Evolutionary conservation across 2,113 vertebrate species (phyloP).

Genomic region (Triplophysa dalaica): DNA sequence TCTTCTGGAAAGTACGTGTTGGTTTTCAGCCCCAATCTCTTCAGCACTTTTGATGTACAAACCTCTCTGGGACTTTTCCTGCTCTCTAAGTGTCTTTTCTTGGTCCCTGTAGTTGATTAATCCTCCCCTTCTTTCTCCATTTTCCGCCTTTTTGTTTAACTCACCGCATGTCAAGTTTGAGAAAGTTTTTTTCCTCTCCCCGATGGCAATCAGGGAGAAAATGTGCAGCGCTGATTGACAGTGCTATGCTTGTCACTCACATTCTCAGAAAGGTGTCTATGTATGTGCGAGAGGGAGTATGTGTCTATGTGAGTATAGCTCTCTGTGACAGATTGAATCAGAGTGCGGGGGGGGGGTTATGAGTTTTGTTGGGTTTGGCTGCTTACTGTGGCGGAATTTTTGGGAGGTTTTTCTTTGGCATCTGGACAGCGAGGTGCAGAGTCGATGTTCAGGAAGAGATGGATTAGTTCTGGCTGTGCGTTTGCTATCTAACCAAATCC

Average conservation of each 20-base stretch:
- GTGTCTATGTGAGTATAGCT: slow-evolving; percentile 31
- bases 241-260: slow-evolving; percentile 68
- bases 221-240: slow-evolving; percentile 57
- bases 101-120: slow-evolving; percentile 45
- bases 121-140: slow-evolving; percentile 48
- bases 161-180: slow-evolving; percentile 56
- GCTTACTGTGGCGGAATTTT: slow-evolving; percentile 9
- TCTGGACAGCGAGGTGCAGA: background rate
- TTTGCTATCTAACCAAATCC: background rate
- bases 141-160: slow-evolving; percentile 48
- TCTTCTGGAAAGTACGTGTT: slow-evolving; percentile 57
- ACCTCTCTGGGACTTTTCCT: slow-evolving; percentile 49
- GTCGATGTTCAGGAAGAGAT: background rate
- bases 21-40: slow-evolving; percentile 37
- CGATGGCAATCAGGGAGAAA: slow-evolving; percentile 64
- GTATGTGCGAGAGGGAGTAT: slow-evolving; percentile 37
- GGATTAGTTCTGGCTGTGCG: background rate
- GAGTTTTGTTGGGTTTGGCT: too few relatives aligned
- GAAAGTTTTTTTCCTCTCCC: slow-evolving; percentile 53
- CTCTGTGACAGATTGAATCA: slow-evolving; percentile 39
- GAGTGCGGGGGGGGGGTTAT: slow-evolving; percentile 18
- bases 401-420: background rate
- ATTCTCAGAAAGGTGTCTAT: slow-evolving; percentile 58
- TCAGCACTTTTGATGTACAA: slow-evolving; percentile 48
- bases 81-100: slow-evolving; percentile 9